These are phyloP conservation scores for Odontesthes bonariensis DNA, from an alignment of 2,113 vertebrate genomes.

Conservation along the genomic window DNA sequence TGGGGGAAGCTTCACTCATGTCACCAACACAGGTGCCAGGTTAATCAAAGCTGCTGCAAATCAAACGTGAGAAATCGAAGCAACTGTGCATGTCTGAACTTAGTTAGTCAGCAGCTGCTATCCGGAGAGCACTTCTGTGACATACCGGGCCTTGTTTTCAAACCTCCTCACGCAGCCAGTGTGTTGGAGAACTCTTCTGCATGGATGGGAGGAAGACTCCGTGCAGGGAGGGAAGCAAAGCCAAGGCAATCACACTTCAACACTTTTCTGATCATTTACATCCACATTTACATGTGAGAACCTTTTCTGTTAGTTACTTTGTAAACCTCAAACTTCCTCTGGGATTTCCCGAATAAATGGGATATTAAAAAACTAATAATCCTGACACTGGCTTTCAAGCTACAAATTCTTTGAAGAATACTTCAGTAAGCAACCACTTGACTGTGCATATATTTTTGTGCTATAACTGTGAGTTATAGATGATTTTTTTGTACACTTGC, in stretches of 20 bases:
- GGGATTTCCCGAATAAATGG: neutral
- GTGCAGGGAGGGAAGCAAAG: neutral
- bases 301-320: no score
- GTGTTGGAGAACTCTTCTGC: conserved; percentile 31
- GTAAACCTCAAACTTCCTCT: conserved; percentile 4
- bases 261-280: conserved; percentile 16
- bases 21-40: conserved; percentile 37
- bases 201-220: conserved; percentile 7
- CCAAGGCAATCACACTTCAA: conserved; percentile 5
- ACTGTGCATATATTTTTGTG: conserved; percentile 63
- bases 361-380: neutral
- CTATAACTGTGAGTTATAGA: conserved; percentile 46
- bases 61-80: conserved; percentile 30
- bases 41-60: conserved; percentile 31
- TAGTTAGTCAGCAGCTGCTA: conserved; percentile 23
- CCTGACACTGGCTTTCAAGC: conserved; percentile 24
- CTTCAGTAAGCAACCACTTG: conserved; percentile 34
- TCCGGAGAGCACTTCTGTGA: conserved; percentile 12
- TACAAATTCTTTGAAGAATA: conserved; percentile 41
- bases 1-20: conserved; percentile 44
- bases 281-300: conserved; percentile 15
- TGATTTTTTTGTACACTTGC: conserved; percentile 1
- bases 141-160: neutral
- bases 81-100: conserved; percentile 11
- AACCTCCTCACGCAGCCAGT: neutral